Percentiles rank a stretch among this genome's conserved stretches.
These are phyloP conservation scores for Dendrolimus houi DNA, from an alignment of 2,888 invertebrate genomes.

Conservation along the genomic window DNA sequence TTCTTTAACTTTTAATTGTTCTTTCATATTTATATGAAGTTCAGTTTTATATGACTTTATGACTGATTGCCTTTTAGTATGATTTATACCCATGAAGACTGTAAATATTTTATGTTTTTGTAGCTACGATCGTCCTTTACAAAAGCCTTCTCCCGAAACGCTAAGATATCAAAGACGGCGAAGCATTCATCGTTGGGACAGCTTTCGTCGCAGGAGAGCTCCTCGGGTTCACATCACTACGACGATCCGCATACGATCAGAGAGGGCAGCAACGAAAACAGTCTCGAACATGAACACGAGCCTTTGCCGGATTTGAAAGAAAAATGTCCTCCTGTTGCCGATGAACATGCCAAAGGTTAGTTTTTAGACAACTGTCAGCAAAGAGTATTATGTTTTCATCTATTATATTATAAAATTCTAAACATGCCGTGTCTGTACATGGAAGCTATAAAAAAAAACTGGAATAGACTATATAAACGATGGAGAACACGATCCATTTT, in stretches of 20 bases:
- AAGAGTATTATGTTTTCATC: not conserved
- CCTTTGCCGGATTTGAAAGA: slow-evolving; percentile 54
- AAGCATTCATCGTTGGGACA: slow-evolving; percentile 72
- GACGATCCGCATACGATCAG: slow-evolving; percentile 71
- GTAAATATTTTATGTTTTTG: slow-evolving; percentile 15
- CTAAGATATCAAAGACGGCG: slow-evolving; percentile 84
- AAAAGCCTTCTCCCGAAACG: slow-evolving; percentile 95
- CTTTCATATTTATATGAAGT: too few species aligned
- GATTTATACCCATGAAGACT: too few species aligned
- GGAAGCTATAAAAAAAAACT: too few species aligned
- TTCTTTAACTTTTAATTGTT: too few species aligned
- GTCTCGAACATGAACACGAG: slow-evolving; percentile 70
- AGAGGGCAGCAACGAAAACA: slow-evolving; percentile 71
- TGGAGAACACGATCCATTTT: too few species aligned
- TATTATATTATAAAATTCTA: not conserved
- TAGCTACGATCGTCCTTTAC: slow-evolving; percentile 96
- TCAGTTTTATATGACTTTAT: too few species aligned
- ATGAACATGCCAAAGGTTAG: slow-evolving; percentile 67
- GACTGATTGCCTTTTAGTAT: too few species aligned
- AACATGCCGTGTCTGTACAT: too few species aligned
- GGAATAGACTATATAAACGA: too few species aligned
- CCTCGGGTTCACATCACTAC: slow-evolving; percentile 66
- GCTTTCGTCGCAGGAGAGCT: slow-evolving; percentile 70
- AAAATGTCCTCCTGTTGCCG: slow-evolving; percentile 43
- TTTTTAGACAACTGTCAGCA: not conserved